Evolutionary conservation across 2,113 vertebrate genomes (phyloP).

Genomic region (Pseudonaja textilis): DNA sequence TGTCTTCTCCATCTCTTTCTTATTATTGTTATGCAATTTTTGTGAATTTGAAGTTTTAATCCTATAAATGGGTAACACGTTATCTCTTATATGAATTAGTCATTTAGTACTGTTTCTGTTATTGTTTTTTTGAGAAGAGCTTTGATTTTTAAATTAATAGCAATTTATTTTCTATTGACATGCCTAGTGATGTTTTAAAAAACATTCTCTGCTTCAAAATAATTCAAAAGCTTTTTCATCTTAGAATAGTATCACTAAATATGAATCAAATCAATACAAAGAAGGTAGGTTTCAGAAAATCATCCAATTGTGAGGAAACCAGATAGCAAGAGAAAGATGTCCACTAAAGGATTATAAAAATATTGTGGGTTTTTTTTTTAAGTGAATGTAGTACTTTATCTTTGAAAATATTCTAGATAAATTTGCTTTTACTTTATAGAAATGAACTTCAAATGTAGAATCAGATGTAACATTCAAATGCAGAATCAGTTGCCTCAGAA

Average conservation of each 20-base stretch:
- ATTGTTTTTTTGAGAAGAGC: neutral
- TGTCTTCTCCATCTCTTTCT: neutral
- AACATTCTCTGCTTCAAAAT: constrained; percentile 6
- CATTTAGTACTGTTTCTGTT: neutral
- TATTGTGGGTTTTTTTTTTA: constrained; percentile 33
- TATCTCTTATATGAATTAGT: neutral
- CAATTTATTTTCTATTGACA: neutral
- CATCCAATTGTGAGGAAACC: constrained; percentile 37
- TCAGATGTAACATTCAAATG: constrained; percentile 18
- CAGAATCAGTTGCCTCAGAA: neutral
- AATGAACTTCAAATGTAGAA: constrained; percentile 39
- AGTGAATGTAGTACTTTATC: constrained; percentile 35
- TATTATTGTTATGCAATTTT: neutral
- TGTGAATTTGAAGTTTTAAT: neutral
- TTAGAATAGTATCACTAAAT: constrained; percentile 38
- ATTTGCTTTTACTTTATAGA: constrained; percentile 34
- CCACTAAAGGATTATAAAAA: constrained; percentile 33
- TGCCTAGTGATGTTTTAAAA: neutral
- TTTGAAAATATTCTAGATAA: constrained; percentile 32
- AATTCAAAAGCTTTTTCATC: constrained; percentile 4
- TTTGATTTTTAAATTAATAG: neutral
- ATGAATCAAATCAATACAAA: constrained; percentile 41
- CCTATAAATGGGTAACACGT: neutral
- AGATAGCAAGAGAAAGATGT: constrained; percentile 30
- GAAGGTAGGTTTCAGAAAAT: constrained; percentile 48